Conservation (phyloP, 2,797 vertebrate genomes). For the Sciurus vulgaris region DNA sequence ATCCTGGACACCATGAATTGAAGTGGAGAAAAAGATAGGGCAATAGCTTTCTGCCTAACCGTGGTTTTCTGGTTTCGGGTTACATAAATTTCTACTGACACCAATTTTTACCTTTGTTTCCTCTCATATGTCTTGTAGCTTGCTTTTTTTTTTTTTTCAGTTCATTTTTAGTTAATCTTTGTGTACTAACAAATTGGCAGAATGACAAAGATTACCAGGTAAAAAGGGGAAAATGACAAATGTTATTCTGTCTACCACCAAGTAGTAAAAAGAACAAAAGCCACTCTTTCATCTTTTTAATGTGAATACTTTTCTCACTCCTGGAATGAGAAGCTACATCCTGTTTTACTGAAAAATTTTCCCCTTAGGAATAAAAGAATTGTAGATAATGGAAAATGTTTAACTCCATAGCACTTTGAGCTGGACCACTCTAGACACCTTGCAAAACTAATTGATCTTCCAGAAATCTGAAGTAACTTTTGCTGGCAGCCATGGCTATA, state of each 20-base stretch:
- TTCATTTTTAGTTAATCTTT: constrained; percentile 62
- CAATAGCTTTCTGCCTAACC: background rate
- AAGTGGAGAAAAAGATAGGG: background rate
- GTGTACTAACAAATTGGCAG: constrained; percentile 33
- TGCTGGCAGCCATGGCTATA: background rate
- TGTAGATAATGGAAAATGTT: constrained; percentile 59
- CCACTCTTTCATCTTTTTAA: constrained; percentile 52
- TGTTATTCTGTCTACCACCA: constrained; percentile 20
- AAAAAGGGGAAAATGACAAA: background rate
- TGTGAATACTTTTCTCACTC: constrained; percentile 49
- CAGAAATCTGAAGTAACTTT: background rate
- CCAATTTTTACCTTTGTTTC: constrained; percentile 19
- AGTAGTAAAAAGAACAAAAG: constrained; percentile 10
- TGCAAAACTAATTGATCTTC: constrained; percentile 59
- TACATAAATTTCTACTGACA: background rate
- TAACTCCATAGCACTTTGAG: constrained; percentile 5
- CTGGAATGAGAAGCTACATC: constrained; percentile 55
- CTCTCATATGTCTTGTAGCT: background rate
- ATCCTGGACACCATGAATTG: background rate
- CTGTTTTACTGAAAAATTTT: constrained; percentile 72
- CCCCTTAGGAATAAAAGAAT: constrained; percentile 61
- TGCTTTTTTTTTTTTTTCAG: background rate
- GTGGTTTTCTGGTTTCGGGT: background rate
- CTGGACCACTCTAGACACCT: background rate
- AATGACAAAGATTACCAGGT: constrained; percentile 40